Evolutionary conservation across 37 sponge, comb jelly and placozoan genomes (phyloP).

Genomic region (Hexactinellida sp.): DNA sequence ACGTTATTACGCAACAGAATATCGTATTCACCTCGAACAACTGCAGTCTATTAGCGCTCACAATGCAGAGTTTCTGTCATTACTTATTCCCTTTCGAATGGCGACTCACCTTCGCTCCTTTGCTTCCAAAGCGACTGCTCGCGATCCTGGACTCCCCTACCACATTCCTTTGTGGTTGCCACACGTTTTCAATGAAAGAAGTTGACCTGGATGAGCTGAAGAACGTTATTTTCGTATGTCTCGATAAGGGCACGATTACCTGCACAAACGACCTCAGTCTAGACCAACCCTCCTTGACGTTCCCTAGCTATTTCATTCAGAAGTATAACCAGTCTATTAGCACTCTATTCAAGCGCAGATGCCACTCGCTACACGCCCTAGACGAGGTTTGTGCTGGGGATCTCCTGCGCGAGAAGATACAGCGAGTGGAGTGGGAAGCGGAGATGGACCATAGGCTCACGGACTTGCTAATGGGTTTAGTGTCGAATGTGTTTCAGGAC

Average conservation of each 20-base stretch:
- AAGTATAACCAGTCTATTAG: neutral
- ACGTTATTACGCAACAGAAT: neutral
- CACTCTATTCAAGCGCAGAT: neutral
- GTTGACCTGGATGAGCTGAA: neutral
- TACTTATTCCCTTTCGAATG: neutral
- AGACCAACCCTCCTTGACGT: neutral
- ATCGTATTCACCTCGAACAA: neutral
- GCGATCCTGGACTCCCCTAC: neutral
- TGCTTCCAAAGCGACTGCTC: neutral
- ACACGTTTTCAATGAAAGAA: constrained; percentile 1
- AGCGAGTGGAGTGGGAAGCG: neutral
- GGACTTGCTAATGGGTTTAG: neutral
- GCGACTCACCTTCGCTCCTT: constrained; percentile 6
- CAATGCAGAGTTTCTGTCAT: neutral
- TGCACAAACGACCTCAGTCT: neutral
- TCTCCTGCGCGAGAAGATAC: neutral
- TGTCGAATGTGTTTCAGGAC: neutral
- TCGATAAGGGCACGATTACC: neutral
- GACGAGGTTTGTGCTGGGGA: neutral
- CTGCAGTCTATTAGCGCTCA: neutral
- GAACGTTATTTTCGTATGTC: neutral
- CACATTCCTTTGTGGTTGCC: neutral
- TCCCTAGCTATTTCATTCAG: neutral
- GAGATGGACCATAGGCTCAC: neutral
- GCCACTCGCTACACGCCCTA: neutral